Percentiles rank a stretch among this genome's conserved stretches.
These are phyloP conservation scores for Dasypus novemcinctus DNA, from an alignment of 2,113 vertebrate species.

Conservation along the genomic window DNA sequence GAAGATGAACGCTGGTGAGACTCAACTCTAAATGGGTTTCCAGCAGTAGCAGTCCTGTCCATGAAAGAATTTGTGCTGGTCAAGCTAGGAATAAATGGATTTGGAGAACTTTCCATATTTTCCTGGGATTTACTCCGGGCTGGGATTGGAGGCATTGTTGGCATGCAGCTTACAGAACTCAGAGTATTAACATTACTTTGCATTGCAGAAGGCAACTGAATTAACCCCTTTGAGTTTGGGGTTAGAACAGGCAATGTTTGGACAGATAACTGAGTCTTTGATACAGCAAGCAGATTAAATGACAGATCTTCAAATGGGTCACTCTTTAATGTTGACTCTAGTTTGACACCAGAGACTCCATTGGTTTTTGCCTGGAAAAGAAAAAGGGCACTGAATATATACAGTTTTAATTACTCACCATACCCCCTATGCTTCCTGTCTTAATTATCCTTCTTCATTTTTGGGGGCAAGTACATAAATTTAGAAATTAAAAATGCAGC, in stretches of 20 bases:
- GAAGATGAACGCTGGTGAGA: slow-evolving; percentile 70
- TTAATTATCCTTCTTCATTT: slow-evolving; percentile 23
- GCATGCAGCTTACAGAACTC: slow-evolving; percentile 80
- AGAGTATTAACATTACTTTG: slow-evolving; percentile 72
- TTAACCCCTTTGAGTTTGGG: slow-evolving; percentile 80
- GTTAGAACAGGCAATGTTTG: slow-evolving; percentile 75
- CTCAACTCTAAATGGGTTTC: slow-evolving; percentile 83
- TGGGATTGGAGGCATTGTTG: slow-evolving; percentile 83
- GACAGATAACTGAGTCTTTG: slow-evolving; percentile 83
- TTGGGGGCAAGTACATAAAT: slow-evolving; percentile 33
- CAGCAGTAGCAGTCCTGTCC: slow-evolving; percentile 74
- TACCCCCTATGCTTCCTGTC: background rate
- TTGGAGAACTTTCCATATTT: slow-evolving; percentile 82
- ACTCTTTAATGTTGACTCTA: slow-evolving; percentile 87
- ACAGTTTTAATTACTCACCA: background rate
- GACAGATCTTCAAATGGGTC: slow-evolving; percentile 89
- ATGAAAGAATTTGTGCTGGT: slow-evolving; percentile 90
- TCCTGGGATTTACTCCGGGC: slow-evolving; percentile 88
- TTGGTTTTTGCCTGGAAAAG: slow-evolving; percentile 83
- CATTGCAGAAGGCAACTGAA: slow-evolving; percentile 81
- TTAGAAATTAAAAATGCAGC: slow-evolving; percentile 30
- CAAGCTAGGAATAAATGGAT: slow-evolving; percentile 82
- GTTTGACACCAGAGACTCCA: slow-evolving; percentile 82
- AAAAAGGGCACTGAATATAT: slow-evolving; percentile 68
- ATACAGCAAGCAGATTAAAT: slow-evolving; percentile 84